Evolutionary conservation across 2,888 invertebrate genomes (phyloP).

Genomic region (Drosophila trichaetosa): DNA sequence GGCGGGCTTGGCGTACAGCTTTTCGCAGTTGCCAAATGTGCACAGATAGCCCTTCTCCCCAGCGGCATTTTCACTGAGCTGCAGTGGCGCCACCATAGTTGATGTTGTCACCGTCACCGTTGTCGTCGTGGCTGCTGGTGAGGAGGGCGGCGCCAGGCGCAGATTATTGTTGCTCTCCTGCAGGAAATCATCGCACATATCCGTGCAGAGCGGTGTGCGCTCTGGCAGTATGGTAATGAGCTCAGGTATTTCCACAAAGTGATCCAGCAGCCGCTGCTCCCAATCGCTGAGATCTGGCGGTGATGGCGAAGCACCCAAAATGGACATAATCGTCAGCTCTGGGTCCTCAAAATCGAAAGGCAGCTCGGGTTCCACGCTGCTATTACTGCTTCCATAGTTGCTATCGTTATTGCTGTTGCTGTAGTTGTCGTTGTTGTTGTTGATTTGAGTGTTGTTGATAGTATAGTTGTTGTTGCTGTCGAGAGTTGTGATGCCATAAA

Average conservation of each 20-base stretch:
- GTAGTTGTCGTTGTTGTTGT: slow-evolving; percentile 19
- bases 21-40: slow-evolving; percentile 90
- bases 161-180: slow-evolving; percentile 85
- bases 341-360: slow-evolving; percentile 42
- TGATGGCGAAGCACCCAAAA: slow-evolving; percentile 18
- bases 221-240: slow-evolving; percentile 85
- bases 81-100: slow-evolving; percentile 53
- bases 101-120: not conserved
- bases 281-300: slow-evolving; percentile 80
- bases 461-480: slow-evolving; percentile 52
- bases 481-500: slow-evolving; percentile 69
- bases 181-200: slow-evolving; percentile 86
- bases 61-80: slow-evolving; percentile 75
- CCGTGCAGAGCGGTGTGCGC: slow-evolving; percentile 87
- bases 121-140: not conserved
- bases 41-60: slow-evolving; percentile 88
- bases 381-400: slow-evolving; percentile 13
- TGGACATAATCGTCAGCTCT: slow-evolving; percentile 26
- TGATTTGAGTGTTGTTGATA: slow-evolving; percentile 15
- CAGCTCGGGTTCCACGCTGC: slow-evolving; percentile 19
- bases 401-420: slow-evolving; percentile 4
- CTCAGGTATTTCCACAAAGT: slow-evolving; percentile 83
- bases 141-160: slow-evolving; percentile 70
- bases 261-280: slow-evolving; percentile 83
- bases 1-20: slow-evolving; percentile 95